Evolutionary conservation across 2,797 vertebrate species (phyloP).

Genomic region (Hoplostethus atlanticus): DNA sequence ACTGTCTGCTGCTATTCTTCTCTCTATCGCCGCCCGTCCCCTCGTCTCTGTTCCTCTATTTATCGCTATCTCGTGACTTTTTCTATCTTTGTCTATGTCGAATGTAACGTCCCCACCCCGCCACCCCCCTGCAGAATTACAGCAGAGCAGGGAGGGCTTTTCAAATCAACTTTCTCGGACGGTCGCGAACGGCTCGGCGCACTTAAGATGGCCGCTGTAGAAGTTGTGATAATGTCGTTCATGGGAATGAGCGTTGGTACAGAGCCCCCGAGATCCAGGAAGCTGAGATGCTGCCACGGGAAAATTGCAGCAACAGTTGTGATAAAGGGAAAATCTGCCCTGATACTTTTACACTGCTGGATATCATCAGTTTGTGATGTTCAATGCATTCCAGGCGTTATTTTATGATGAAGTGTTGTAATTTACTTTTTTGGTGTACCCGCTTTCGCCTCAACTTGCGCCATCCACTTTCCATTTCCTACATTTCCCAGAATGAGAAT

Average conservation of each 20-base stretch:
- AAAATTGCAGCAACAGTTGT: not conserved
- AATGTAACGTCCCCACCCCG: conserved; percentile 48
- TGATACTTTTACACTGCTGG: not conserved
- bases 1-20: conserved; percentile 54
- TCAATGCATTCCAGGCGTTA: too few species aligned
- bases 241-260: conserved; percentile 21
- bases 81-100: conserved; percentile 57
- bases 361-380: too few species aligned
- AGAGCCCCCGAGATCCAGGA: conserved; percentile 2
- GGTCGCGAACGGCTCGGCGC: conserved; percentile 39
- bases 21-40: conserved; percentile 47
- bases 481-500: too few species aligned
- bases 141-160: conserved; percentile 46
- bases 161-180: conserved; percentile 64
- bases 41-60: conserved; percentile 58
- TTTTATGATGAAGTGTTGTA: too few species aligned
- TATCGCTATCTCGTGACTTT: conserved; percentile 63
- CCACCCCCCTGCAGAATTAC: conserved; percentile 48
- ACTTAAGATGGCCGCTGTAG: conserved; percentile 38
- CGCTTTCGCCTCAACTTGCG: too few species aligned
- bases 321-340: not conserved
- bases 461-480: too few species aligned
- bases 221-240: conserved; percentile 51
- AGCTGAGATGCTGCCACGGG: not conserved
- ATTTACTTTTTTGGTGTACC: too few species aligned